Evolutionary conservation across 2,113 vertebrate species (phyloP).

Genomic region (Indicator maculatus): DNA sequence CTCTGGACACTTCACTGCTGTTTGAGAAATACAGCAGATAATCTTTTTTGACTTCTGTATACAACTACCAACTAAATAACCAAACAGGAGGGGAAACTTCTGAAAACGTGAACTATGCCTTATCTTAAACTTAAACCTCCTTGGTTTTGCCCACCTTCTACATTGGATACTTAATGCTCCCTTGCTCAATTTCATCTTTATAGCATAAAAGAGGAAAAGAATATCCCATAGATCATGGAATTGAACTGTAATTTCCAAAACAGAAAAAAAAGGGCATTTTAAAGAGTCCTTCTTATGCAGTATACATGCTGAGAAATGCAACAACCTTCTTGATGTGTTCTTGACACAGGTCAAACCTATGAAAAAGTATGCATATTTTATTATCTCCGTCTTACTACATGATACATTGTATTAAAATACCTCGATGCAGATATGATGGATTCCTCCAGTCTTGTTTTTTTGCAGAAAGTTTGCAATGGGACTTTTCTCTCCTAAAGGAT

Average conservation of each 20-base stretch:
- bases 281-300: background rate
- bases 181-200: background rate
- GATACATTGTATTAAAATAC: slow-evolving; percentile 65
- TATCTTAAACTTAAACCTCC: background rate
- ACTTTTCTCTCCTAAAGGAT: slow-evolving; percentile 91
- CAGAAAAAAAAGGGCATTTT: background rate
- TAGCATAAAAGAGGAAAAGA: background rate
- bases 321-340: background rate
- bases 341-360: background rate
- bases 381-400: background rate
- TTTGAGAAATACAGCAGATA: background rate
- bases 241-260: background rate
- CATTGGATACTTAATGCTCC: background rate
- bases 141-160: background rate
- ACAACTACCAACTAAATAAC: background rate
- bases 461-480: slow-evolving; percentile 90
- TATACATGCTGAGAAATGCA: background rate
- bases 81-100: background rate
- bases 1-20: background rate
- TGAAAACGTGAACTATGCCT: background rate
- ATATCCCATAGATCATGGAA: background rate
- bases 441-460: slow-evolving; percentile 92
- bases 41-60: background rate
- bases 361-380: background rate
- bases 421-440: slow-evolving; percentile 98